Percentiles rank a stretch among this genome's conserved stretches.
phyloP scores from a whole-genome alignment of 1,140 invertebrate species.

The Monochamus saltuarius region DNA sequence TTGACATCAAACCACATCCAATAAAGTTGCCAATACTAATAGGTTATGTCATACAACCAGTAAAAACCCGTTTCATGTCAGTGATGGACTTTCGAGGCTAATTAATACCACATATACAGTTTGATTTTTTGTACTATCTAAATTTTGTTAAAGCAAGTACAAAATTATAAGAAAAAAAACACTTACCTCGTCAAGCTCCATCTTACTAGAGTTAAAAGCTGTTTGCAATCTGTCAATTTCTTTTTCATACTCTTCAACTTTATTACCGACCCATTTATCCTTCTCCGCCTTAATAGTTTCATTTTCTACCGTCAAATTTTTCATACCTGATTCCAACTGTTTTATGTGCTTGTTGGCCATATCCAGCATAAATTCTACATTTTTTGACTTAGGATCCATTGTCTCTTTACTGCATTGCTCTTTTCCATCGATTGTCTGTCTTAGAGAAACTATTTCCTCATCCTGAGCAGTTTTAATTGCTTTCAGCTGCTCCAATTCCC shows the following conservation, averaged over 20 bases:
- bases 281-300: neutral
- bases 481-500: neutral
- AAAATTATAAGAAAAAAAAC: too few relatives aligned
- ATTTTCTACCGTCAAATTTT: constrained; percentile 1
- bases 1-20: too few relatives aligned
- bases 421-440: neutral
- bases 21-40: too few relatives aligned
- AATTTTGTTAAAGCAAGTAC: too few relatives aligned
- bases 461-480: neutral
- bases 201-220: too few relatives aligned
- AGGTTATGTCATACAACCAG: too few relatives aligned
- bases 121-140: too few relatives aligned
- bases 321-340: constrained; percentile 11
- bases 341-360: constrained; percentile 24
- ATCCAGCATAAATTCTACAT: constrained; percentile 25
- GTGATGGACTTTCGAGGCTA: too few relatives aligned
- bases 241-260: neutral
- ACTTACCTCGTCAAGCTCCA: too few relatives aligned
- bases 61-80: too few relatives aligned
- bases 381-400: neutral
- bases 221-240: neutral
- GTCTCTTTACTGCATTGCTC: neutral
- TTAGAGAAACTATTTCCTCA: neutral
- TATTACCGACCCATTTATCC: neutral
- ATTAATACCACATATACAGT: too few relatives aligned